Percentiles rank a stretch among this genome's conserved stretches.
Evolutionary conservation across 2,888 invertebrate species (phyloP).

Genomic region (Brassicogethes aeneus): DNA sequence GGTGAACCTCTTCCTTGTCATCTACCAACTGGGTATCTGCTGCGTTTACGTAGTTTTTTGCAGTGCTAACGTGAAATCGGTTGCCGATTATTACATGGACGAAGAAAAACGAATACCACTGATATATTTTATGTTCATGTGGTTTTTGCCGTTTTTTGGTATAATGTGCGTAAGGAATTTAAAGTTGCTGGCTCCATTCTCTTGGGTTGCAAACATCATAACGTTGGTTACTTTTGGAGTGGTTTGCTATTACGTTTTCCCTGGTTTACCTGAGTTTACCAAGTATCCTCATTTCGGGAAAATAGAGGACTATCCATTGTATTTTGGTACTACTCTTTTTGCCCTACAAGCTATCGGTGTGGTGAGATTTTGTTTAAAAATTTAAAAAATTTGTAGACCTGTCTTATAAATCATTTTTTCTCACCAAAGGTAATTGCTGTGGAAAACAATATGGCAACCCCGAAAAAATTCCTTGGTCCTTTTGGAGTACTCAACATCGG

Average conservation of each 20-base stretch:
- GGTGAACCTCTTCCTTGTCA: slow-evolving; percentile 61
- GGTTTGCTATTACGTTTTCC: slow-evolving; percentile 77
- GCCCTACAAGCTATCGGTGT: slow-evolving; percentile 93
- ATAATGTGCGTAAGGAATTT: slow-evolving; percentile 79
- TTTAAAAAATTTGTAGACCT: no score
- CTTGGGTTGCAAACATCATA: slow-evolving; percentile 78
- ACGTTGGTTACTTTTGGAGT: slow-evolving; percentile 78
- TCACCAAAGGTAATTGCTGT: slow-evolving; percentile 85
- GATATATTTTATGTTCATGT: slow-evolving; percentile 29
- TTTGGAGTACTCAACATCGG: slow-evolving; percentile 76
- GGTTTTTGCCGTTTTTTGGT: slow-evolving; percentile 56
- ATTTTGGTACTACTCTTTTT: slow-evolving; percentile 93
- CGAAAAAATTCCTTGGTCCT: slow-evolving; percentile 65
- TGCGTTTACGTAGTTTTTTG: slow-evolving; percentile 63
- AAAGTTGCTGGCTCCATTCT: slow-evolving; percentile 82
- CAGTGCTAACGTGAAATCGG: slow-evolving; percentile 34
- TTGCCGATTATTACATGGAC: slow-evolving; percentile 28
- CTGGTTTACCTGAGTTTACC: slow-evolving; percentile 55
- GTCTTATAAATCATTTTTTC: no score
- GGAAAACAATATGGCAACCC: slow-evolving; percentile 84
- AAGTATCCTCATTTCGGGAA: slow-evolving; percentile 56
- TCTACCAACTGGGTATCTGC: slow-evolving; percentile 84
- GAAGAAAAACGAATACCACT: slow-evolving; percentile 15
- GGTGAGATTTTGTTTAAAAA: no score
- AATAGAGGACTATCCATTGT: slow-evolving; percentile 70